Evolutionary conservation across 2,797 vertebrate genomes (phyloP).

Genomic region (Melanotaenia pygmaea): DNA sequence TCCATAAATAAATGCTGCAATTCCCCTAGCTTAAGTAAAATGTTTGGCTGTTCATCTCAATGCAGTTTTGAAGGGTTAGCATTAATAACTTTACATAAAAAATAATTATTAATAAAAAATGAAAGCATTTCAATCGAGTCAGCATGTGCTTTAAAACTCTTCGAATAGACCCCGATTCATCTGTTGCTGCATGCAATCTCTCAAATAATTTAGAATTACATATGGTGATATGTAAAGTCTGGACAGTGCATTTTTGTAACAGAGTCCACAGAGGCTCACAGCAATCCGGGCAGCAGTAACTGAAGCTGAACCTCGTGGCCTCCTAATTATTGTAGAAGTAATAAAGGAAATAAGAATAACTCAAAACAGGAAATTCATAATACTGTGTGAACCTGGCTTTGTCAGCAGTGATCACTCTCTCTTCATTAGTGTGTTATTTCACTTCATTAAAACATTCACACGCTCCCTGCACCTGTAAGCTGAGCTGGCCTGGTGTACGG

Average conservation of each 20-base stretch:
- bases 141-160: slow-evolving; percentile 30
- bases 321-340: slow-evolving; percentile 71
- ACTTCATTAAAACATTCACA: slow-evolving; percentile 54
- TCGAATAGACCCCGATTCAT: slow-evolving; percentile 37
- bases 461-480: slow-evolving; percentile 66
- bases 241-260: slow-evolving; percentile 43
- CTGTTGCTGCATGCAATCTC: slow-evolving; percentile 59
- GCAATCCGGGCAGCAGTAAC: slow-evolving; percentile 36
- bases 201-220: slow-evolving; percentile 56
- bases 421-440: slow-evolving; percentile 75
- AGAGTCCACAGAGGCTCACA: slow-evolving; percentile 24
- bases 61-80: slow-evolving; percentile 16
- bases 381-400: slow-evolving; percentile 61
- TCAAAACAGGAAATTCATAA: slow-evolving; percentile 76
- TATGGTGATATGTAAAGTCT: slow-evolving; percentile 53
- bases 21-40: slow-evolving; percentile 7
- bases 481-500: slow-evolving; percentile 69
- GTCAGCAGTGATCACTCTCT: slow-evolving; percentile 74
- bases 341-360: slow-evolving; percentile 76
- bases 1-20: not conserved
- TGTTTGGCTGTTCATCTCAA: slow-evolving; percentile 9
- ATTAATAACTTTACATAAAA: slow-evolving; percentile 22
- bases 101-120: slow-evolving; percentile 36
- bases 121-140: slow-evolving; percentile 23
- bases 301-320: slow-evolving; percentile 48